Evolutionary conservation across 2,888 invertebrate genomes (phyloP).

Genomic region (Antheraea assamensis): DNA sequence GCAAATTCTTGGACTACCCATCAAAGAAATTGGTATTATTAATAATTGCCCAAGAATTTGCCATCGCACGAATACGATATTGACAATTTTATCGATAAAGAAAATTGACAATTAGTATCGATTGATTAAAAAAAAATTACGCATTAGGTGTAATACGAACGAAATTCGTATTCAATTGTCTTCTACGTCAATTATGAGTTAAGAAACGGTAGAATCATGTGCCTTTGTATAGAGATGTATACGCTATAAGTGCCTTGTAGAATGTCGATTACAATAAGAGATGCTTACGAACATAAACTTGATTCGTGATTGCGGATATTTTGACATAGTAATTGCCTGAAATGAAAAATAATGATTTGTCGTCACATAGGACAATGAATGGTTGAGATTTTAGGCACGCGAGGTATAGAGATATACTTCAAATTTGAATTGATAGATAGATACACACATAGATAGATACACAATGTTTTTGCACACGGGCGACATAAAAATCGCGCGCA

Average conservation of each 20-base stretch:
- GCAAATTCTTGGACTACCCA: slow-evolving; percentile 1
- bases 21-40: neutral
- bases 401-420: neutral
- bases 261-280: slow-evolving; percentile 7
- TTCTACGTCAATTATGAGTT: slow-evolving; percentile 5
- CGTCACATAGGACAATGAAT: neutral
- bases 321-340: neutral
- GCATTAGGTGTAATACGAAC: neutral
- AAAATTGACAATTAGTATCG: neutral
- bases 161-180: neutral
- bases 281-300: neutral
- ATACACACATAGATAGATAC: no score
- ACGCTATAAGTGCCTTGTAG: neutral
- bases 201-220: neutral
- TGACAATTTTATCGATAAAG: neutral
- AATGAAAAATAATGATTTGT: neutral
- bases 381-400: neutral
- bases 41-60: neutral
- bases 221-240: neutral
- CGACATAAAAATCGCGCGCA: neutral
- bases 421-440: neutral
- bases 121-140: neutral
- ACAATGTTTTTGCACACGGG: neutral
- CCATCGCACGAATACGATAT: neutral
- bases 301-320: neutral